phyloP scores from a whole-genome alignment of 2,797 vertebrate species.

The Bradypus variegatus region DNA sequence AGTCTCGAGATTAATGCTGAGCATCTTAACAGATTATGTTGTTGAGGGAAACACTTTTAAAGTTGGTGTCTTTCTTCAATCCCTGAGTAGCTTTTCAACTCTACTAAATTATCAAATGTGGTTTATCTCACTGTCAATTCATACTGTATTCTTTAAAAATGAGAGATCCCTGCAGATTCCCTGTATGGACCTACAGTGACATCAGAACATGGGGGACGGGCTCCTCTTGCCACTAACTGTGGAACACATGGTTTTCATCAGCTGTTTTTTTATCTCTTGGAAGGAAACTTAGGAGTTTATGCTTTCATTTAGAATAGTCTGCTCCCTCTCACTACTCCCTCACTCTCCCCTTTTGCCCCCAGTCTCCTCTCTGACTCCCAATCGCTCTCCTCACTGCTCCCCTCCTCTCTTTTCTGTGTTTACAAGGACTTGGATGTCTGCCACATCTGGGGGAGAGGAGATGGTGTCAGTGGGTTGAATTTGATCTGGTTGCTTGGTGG shows the following conservation, averaged over 20 bases:
- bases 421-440: background rate
- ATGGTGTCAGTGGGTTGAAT: background rate
- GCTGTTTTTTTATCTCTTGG: background rate
- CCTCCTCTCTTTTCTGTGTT: background rate
- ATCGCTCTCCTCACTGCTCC: too few relatives aligned
- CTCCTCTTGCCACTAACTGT: background rate
- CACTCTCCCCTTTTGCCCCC: background rate
- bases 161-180: background rate
- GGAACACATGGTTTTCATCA: background rate
- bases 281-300: background rate
- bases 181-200: background rate
- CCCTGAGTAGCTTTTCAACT: background rate
- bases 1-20: slow-evolving; percentile 7
- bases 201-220: background rate
- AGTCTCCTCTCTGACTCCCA: background rate
- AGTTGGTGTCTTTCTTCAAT: background rate
- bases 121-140: background rate
- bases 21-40: background rate
- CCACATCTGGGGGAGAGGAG: background rate
- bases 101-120: background rate
- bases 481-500: background rate
- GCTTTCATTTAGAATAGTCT: background rate
- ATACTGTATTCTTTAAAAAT: background rate
- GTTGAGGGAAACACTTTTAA: background rate
- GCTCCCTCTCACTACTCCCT: background rate